Evolutionary conservation across 1,140 invertebrate species (phyloP), one percentile per base, ranked within the genome.

Genomic region (Pentalonia nigronervosa): DNA sequence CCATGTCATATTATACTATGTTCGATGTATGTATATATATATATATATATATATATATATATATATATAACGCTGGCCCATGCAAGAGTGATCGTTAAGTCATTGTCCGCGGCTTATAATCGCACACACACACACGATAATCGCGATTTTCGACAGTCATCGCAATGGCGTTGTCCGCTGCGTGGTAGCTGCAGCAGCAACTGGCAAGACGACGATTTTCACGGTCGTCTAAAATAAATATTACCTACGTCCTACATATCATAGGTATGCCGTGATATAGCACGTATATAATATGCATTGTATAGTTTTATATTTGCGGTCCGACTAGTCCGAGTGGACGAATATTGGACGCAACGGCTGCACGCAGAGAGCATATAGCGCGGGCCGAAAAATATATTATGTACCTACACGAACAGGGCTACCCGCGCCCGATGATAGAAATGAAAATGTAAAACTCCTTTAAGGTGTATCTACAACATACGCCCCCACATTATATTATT

Each of bases 141-240:
- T 50, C 8, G 76, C 36, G 34, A 56, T 86, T 93, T 84, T 86
- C 76, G 48, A 93, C 21, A 93, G 91, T 93, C 91, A 93, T 93
- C 48, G 48, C 48, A 50, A 56, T 50, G 47, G 20, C 48, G 34
- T 36, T 34, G 86, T 87, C 47, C 86, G 47, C 17, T 48, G 50
- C 50, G 11, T n/a, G 14, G 60, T 67, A 67, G 60, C 60, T 45
- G 9, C 8, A 25, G 36, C 36, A 20, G 14, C 60, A n/a, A 76
- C 14, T n/a, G 7, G 41, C 30, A n/a, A 36, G 25, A 48, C n/a
- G 81, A 76, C 45, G n/a, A 56, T 93, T 84, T 93, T 93, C 91
- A 93, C 34, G 91, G 81, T 86, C 81, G 36, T 50, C 91, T 0
- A 36, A 56, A 41, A 56, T 56, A 6, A 84, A 11, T 48, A 84